Conservation (phyloP, 2,113 vertebrate genomes). For the Grus americana region DNA sequence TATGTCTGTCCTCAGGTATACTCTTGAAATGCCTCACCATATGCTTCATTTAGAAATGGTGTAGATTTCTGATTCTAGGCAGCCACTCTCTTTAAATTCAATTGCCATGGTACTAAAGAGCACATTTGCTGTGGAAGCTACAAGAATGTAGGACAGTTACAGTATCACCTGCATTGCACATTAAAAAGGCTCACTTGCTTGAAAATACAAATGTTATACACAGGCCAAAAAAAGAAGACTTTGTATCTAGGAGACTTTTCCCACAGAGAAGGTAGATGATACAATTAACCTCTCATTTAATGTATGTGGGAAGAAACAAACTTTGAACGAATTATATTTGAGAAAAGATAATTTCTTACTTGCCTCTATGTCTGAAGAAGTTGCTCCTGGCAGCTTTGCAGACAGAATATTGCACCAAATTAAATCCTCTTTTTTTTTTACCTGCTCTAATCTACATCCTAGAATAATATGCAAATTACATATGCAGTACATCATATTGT, state of each 20-base stretch:
- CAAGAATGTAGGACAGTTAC: neutral
- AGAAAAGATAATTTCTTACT: neutral
- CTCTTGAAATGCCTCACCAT: neutral
- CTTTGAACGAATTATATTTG: neutral
- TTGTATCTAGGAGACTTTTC: neutral
- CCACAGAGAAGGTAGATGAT: neutral
- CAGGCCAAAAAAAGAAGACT: neutral
- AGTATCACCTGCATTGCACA: neutral
- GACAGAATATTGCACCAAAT: neutral
- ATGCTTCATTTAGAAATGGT: neutral
- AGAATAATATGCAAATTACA: too few species aligned
- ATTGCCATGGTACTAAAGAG: neutral
- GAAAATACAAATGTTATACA: neutral
- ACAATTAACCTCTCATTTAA: neutral
- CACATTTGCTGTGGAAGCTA: neutral
- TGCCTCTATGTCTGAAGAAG: neutral
- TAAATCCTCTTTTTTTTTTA: neutral
- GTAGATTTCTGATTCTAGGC: neutral
- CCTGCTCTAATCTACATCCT: neutral
- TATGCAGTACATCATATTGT: neutral
- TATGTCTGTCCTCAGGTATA: neutral
- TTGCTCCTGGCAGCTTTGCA: neutral
- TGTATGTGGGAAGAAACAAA: neutral
- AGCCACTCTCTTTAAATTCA: neutral
- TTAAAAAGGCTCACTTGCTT: neutral